Percentiles rank a stretch among this genome's conserved stretches.
These are phyloP conservation scores for Maccullochella peelii DNA, from an alignment of 2,113 vertebrate genomes.

Conservation along the genomic window DNA sequence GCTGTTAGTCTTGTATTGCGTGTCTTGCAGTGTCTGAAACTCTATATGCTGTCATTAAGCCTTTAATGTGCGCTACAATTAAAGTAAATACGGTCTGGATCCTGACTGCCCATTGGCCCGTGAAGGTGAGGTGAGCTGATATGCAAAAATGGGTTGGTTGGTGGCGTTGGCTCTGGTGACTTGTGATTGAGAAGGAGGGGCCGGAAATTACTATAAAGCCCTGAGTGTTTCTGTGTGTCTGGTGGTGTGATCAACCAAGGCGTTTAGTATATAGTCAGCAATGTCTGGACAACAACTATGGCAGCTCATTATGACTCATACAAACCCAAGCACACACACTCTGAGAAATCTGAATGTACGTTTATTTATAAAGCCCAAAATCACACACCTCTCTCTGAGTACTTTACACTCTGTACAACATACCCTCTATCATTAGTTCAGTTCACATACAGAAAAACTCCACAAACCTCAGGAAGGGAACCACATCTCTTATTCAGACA, in stretches of 20 bases:
- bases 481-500: background rate
- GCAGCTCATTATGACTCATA: conserved; percentile 6
- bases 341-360: background rate
- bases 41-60: conserved; percentile 22
- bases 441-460: background rate
- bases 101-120: conserved; percentile 8
- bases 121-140: conserved; percentile 18
- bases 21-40: background rate
- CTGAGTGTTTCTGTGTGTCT: conserved; percentile 21
- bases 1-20: background rate
- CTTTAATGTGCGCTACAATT: conserved; percentile 9
- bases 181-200: background rate
- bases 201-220: background rate
- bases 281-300: background rate
- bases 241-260: background rate
- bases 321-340: background rate
- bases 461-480: background rate
- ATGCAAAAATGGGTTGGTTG: background rate
- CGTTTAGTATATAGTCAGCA: background rate
- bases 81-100: conserved; percentile 20
- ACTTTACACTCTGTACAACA: no score
- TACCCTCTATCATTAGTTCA: background rate
- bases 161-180: background rate
- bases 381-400: background rate
- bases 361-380: background rate